Evolutionary conservation across 1,140 invertebrate species (phyloP).

Genomic region (Atta colombica): DNA sequence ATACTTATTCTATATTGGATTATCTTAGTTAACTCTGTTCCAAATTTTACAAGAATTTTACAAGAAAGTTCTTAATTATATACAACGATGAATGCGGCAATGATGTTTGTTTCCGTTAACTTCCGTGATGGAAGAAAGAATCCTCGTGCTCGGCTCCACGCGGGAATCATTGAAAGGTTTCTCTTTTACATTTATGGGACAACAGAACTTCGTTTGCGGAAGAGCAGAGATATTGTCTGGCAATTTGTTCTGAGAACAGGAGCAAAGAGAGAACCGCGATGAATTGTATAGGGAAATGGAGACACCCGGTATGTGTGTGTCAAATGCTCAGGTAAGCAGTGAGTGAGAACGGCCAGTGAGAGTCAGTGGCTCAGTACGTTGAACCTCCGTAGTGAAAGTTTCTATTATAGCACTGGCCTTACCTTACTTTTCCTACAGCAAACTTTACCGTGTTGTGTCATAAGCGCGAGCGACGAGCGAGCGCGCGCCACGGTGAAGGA

Average conservation of each 20-base stretch:
- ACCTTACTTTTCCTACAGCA: conserved; percentile 86
- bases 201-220: conserved; percentile 6
- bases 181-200: conserved; percentile 33
- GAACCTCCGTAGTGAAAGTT: conserved; percentile 87
- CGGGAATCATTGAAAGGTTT: conserved; percentile 46
- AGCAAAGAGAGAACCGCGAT: conserved; percentile 49
- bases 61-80: conserved; percentile 43
- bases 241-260: conserved; percentile 28
- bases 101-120: conserved; percentile 11
- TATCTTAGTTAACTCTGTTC: conserved; percentile 19
- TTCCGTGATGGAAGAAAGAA: conserved; percentile 28
- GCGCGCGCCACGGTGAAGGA: conserved; percentile 48
- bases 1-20: conserved; percentile 4
- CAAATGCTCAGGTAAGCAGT: conserved; percentile 69
- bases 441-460: conserved; percentile 85
- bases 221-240: conserved; percentile 39
- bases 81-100: conserved; percentile 27
- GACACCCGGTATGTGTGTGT: conserved; percentile 67
- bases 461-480: conserved; percentile 77
- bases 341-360: conserved; percentile 83
- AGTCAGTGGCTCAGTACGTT: conserved; percentile 84
- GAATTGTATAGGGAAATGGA: conserved; percentile 28
- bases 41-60: conserved; percentile 4
- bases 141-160: conserved; percentile 5
- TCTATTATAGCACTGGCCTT: conserved; percentile 87